Conservation (phyloP, 2,888 invertebrate species). For the Drosophila atripex region DNA sequence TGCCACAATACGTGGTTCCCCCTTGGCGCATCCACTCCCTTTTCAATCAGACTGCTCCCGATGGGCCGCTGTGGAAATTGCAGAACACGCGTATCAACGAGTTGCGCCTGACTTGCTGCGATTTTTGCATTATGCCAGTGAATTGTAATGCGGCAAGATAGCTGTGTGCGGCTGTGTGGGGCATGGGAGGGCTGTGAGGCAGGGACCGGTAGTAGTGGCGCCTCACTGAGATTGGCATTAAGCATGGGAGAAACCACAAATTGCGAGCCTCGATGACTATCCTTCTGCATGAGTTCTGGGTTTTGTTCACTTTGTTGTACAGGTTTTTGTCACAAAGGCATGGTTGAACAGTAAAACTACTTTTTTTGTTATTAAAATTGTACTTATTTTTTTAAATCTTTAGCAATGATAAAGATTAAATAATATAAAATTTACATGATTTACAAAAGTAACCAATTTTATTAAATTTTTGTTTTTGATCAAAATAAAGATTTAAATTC, state of each 20-base stretch:
- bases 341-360: not conserved
- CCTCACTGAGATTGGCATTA: constrained; percentile 68
- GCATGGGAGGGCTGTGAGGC: not conserved
- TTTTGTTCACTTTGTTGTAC: not conserved
- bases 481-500: too few relatives aligned
- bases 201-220: constrained; percentile 10
- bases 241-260: constrained; percentile 64
- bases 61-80: constrained; percentile 40
- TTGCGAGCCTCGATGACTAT: constrained; percentile 52
- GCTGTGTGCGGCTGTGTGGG: not conserved
- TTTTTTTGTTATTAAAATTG: too few relatives aligned
- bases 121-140: constrained; percentile 54
- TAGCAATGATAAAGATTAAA: too few relatives aligned
- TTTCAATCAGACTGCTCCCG: constrained; percentile 11
- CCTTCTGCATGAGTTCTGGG: constrained; percentile 6
- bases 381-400: too few relatives aligned
- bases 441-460: too few relatives aligned
- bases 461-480: too few relatives aligned
- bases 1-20: constrained; percentile 6
- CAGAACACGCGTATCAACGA: constrained; percentile 63
- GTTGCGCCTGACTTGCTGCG: constrained; percentile 71
- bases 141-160: constrained; percentile 50
- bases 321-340: not conserved
- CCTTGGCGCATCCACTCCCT: not conserved
- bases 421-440: too few relatives aligned